phyloP scores from a whole-genome alignment of 2,113 vertebrate genomes.

The Pedetes capensis region DNA sequence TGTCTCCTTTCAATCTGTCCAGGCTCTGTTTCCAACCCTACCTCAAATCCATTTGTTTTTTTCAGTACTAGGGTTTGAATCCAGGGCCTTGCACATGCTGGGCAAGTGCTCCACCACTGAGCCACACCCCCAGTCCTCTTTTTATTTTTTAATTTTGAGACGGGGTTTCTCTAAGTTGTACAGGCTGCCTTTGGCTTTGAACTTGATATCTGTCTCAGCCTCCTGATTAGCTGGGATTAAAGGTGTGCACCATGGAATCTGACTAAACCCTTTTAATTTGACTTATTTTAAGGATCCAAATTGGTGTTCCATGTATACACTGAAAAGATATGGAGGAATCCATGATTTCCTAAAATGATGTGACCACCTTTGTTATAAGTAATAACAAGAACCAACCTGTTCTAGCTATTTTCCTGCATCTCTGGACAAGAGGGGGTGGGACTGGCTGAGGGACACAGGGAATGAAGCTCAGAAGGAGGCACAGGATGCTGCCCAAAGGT shows the following conservation, averaged over 20 bases:
- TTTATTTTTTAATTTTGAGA: no score
- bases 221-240: no score
- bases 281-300: not conserved
- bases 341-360: not conserved
- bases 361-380: not conserved
- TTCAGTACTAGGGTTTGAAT: no score
- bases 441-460: not conserved
- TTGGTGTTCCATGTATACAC: not conserved
- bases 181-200: no score
- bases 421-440: not conserved
- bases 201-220: no score
- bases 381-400: not conserved
- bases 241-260: no score
- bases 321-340: not conserved
- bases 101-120: no score
- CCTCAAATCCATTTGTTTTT: not conserved
- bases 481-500: not conserved
- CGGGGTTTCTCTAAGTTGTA: no score
- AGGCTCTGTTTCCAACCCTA: not conserved
- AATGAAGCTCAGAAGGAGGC: not conserved
- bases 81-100: no score
- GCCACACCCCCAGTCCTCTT: no score
- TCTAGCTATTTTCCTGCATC: not conserved
- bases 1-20: not conserved
- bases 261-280: no score